Conservation (phyloP, 2,113 vertebrate species). For the Lathamus discolor region DNA sequence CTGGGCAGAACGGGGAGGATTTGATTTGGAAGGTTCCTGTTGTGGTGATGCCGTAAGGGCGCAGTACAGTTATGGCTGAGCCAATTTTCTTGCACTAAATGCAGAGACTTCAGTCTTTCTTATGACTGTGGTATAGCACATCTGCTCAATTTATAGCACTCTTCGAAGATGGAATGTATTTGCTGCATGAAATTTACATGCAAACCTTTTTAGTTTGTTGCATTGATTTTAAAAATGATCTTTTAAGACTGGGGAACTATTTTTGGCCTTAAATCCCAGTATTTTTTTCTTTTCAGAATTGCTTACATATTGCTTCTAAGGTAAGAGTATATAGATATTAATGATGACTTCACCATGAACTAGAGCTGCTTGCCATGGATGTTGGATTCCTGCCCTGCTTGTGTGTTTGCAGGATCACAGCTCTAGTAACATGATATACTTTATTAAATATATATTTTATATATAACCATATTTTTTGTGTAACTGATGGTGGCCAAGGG, state of each 20-base stretch:
- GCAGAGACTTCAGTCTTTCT: neutral
- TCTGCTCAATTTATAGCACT: neutral
- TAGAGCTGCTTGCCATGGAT: neutral
- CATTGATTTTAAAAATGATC: neutral
- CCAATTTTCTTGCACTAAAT: neutral
- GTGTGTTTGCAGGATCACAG: neutral
- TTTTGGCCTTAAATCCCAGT: neutral
- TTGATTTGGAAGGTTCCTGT: neutral
- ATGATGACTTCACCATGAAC: neutral
- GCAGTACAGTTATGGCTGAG: neutral
- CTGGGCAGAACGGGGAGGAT: neutral
- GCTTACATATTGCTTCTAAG: neutral
- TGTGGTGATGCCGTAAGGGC: neutral
- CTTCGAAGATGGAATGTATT: neutral
- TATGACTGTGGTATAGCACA: neutral
- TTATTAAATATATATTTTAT: neutral
- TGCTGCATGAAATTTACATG: constrained; percentile 16
- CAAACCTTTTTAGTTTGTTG: neutral
- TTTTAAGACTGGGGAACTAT: neutral
- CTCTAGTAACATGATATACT: neutral
- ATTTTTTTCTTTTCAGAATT: neutral
- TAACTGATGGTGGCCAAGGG: neutral
- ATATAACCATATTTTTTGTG: neutral
- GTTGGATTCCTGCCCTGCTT: neutral
- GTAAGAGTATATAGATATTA: neutral